Percentiles rank a stretch among this genome's conserved stretches.
Evolutionary conservation across 1,140 invertebrate species (phyloP).

Genomic region (Hylyphantes graminicola): DNA sequence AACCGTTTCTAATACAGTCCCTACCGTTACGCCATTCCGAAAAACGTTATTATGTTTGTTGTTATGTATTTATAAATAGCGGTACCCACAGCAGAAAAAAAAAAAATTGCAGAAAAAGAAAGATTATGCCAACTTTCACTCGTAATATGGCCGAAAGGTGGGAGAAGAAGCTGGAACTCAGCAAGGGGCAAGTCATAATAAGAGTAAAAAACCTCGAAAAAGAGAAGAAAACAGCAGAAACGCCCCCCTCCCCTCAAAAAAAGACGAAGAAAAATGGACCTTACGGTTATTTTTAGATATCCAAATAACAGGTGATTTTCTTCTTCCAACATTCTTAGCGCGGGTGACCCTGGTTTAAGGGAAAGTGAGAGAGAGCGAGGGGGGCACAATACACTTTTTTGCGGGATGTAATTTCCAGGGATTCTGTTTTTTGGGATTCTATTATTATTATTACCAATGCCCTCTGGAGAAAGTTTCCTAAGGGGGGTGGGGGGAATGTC

Average conservation of each 20-base stretch:
- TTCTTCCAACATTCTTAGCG: conserved; percentile 16
- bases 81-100: background rate
- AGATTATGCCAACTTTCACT: conserved; percentile 53
- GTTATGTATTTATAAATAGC: conserved; percentile 52
- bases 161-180: conserved; percentile 11
- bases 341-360: conserved; percentile 7
- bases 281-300: conserved; percentile 54
- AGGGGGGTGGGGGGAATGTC: background rate
- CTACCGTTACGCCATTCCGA: background rate
- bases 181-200: background rate
- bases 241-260: conserved; percentile 9
- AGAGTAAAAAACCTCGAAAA: background rate
- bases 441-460: conserved; percentile 55
- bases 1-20: background rate
- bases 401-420: conserved; percentile 32
- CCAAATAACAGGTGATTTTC: conserved; percentile 43
- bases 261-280: conserved; percentile 7
- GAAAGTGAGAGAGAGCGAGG: conserved; percentile 57
- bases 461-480: conserved; percentile 40
- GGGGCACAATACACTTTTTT: conserved; percentile 5
- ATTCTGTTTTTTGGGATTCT: conserved; percentile 27
- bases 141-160: conserved; percentile 37
- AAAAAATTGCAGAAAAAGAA: conserved; percentile 1
- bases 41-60: conserved; percentile 30
- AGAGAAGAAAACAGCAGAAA: conserved; percentile 3